Conservation (phyloP, 2,113 vertebrate genomes). For the Sialia sialis region DNA sequence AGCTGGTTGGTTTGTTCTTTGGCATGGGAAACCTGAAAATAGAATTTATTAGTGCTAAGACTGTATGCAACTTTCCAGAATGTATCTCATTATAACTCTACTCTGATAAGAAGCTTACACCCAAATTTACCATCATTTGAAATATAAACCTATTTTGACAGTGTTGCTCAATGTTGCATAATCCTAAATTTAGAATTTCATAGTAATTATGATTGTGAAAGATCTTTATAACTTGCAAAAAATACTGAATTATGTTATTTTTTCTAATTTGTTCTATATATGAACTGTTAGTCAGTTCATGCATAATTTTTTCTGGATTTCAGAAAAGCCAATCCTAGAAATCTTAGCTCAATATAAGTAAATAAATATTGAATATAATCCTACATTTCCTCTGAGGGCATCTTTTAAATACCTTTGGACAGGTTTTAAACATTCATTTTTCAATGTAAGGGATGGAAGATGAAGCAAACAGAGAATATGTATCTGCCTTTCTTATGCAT, state of each 20-base stretch:
- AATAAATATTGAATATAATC: neutral
- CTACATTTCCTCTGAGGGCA: neutral
- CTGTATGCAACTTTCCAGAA: neutral
- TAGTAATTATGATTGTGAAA: neutral
- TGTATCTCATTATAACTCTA: neutral
- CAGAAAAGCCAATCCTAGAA: neutral
- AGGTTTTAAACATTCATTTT: neutral
- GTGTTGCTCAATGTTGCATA: neutral
- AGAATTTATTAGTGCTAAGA: neutral
- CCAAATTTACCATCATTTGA: neutral
- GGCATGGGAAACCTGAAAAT: neutral
- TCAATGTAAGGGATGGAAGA: neutral
- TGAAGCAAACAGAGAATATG: neutral
- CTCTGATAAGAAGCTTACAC: neutral
- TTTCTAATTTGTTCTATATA: neutral
- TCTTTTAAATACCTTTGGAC: neutral
- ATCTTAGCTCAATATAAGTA: neutral
- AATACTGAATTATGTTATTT: neutral
- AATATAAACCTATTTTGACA: neutral
- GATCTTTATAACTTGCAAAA: neutral
- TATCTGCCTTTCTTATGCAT: neutral
- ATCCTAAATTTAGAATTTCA: neutral
- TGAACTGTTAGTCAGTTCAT: neutral
- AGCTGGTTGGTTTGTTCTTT: conserved; percentile 9
- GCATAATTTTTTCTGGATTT: neutral